phyloP scores from a whole-genome alignment of 2,888 invertebrate species.

The Patella depressa region DNA sequence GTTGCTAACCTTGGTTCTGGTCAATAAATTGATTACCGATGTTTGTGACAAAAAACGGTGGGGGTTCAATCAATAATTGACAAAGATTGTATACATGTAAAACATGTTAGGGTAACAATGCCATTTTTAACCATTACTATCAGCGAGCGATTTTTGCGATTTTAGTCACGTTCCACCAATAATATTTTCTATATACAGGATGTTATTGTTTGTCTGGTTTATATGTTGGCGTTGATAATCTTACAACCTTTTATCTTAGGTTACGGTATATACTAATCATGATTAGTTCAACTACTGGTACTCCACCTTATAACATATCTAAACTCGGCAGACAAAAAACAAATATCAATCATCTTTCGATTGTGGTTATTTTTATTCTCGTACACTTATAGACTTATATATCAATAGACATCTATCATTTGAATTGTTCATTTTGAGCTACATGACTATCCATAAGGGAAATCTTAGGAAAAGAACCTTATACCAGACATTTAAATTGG shows the following conservation, averaged over 20 bases:
- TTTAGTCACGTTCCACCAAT: slow-evolving; percentile 3
- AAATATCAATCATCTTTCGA: too few species aligned
- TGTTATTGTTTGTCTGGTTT: neutral
- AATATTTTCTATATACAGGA: slow-evolving; percentile 2
- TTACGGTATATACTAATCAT: too few species aligned
- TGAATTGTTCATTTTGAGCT: too few species aligned
- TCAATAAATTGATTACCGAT: slow-evolving; percentile 8
- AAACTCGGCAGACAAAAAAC: too few species aligned
- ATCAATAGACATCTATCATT: too few species aligned
- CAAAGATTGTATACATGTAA: slow-evolving; percentile 12
- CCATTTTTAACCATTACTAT: neutral
- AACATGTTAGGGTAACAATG: slow-evolving; percentile 10
- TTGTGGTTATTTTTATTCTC: too few species aligned
- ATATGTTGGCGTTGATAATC: neutral
- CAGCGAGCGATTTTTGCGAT: neutral
- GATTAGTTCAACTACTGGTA: too few species aligned
- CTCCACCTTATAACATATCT: too few species aligned
- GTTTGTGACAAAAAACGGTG: neutral
- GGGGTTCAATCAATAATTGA: neutral
- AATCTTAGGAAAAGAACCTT: too few species aligned
- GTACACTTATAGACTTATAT: too few species aligned
- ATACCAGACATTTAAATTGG: too few species aligned
- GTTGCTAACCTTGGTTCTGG: neutral
- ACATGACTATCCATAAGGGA: too few species aligned
- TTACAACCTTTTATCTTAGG: neutral